These are phyloP conservation scores for Nemotelus nigrinus DNA, from an alignment of 2,888 invertebrate genomes.

Conservation along the genomic window DNA sequence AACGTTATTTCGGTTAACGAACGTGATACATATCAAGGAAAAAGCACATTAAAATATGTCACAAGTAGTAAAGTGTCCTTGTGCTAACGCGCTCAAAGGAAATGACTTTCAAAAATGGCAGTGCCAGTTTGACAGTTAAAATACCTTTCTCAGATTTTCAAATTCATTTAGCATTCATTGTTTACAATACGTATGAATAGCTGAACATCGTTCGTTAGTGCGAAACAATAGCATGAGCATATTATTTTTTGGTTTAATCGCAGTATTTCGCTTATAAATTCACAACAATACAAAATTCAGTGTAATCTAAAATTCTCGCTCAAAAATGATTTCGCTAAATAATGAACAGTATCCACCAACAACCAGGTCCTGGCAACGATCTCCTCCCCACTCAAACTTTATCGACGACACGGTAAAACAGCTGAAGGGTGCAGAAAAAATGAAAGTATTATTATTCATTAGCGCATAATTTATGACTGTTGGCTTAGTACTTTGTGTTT, in stretches of 20 bases:
- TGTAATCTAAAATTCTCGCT: background rate
- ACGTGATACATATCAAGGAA: background rate
- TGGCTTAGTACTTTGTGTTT: conserved; percentile 43
- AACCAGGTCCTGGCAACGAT: background rate
- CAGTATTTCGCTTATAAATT: too few relatives aligned
- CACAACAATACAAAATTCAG: background rate
- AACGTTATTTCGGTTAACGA: background rate
- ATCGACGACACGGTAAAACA: background rate
- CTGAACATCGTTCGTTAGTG: too few relatives aligned
- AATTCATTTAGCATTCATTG: too few relatives aligned
- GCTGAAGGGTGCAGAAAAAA: conserved; percentile 39
- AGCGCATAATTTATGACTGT: conserved; percentile 46
- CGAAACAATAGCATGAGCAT: too few relatives aligned
- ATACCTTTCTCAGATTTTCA: too few relatives aligned
- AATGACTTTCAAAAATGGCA: too few relatives aligned
- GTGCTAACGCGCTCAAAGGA: background rate
- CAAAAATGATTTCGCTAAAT: background rate
- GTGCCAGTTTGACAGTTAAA: too few relatives aligned
- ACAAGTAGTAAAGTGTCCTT: background rate
- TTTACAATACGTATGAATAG: too few relatives aligned
- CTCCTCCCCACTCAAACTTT: background rate
- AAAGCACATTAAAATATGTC: background rate
- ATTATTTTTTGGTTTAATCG: too few relatives aligned
- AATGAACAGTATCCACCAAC: too few relatives aligned
- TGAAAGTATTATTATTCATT: conserved; percentile 45